Conservation (phyloP, 2,888 invertebrate species). For the Caenorhabditis wallacei region DNA sequence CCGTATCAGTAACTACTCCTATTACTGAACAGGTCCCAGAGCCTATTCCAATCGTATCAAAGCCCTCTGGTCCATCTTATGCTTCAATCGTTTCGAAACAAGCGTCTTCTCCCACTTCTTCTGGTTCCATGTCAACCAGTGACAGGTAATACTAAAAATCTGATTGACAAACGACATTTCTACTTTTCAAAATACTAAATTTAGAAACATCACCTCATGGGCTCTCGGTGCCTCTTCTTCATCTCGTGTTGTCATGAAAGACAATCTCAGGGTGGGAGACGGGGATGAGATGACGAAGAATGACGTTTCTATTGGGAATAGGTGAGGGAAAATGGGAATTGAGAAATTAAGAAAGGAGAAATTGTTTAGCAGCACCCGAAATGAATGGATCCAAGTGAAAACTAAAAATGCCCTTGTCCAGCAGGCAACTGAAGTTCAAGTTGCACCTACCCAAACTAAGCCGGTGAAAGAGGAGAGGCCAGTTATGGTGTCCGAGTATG, state of each 20-base stretch:
- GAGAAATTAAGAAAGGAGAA: background rate
- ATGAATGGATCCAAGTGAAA: background rate
- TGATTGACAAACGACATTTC: conserved; percentile 36
- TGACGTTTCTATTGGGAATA: no score
- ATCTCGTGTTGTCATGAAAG: background rate
- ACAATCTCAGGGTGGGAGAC: background rate
- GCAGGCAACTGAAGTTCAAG: background rate
- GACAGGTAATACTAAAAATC: conserved; percentile 3
- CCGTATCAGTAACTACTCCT: no score
- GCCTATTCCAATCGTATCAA: background rate
- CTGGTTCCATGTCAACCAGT: background rate
- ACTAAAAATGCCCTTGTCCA: background rate
- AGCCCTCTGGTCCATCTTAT: conserved; percentile 7
- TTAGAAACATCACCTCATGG: background rate
- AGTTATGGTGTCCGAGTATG: no score
- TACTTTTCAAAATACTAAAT: conserved; percentile 5
- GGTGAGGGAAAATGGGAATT: background rate
- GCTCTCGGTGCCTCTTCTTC: background rate
- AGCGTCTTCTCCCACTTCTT: background rate
- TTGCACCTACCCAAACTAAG: background rate
- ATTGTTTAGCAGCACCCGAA: background rate
- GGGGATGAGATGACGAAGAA: no score
- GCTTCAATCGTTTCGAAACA: conserved; percentile 25
- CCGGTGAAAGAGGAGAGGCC: no score
- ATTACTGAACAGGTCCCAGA: no score